Conservation (phyloP, 2,113 vertebrate genomes). For the Machaerirhynchus nigripectus region DNA sequence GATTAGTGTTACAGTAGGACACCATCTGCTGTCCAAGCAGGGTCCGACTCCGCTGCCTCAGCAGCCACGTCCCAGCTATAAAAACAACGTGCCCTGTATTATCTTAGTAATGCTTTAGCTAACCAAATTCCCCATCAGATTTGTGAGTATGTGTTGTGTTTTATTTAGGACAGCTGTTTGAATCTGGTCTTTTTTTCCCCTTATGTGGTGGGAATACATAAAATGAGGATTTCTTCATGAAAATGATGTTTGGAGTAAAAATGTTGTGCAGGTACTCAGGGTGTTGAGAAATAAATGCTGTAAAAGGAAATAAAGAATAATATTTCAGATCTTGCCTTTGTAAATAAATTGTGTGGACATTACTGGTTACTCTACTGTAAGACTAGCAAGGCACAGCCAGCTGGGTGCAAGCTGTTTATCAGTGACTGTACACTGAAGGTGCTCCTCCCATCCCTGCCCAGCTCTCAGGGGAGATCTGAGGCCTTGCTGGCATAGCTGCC, state of each 20-base stretch:
- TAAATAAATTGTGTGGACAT: background rate
- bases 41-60: background rate
- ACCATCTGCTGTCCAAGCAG: slow-evolving; percentile 63
- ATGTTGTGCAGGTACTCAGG: background rate
- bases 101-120: background rate
- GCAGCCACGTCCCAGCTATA: background rate
- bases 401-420: background rate
- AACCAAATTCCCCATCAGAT: background rate
- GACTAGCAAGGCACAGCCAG: background rate
- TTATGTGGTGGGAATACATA: background rate
- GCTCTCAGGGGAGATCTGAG: background rate
- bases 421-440: background rate
- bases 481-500: background rate
- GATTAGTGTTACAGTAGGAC: slow-evolving; percentile 50
- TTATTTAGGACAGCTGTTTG: background rate
- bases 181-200: background rate
- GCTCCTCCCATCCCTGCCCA: background rate
- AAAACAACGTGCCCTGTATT: background rate
- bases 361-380: background rate
- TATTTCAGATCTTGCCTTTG: background rate
- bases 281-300: background rate
- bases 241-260: background rate
- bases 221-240: background rate
- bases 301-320: background rate
- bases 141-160: background rate